phyloP scores from a whole-genome alignment of 2,113 vertebrate genomes.

The Nyctereutes procyonoides region DNA sequence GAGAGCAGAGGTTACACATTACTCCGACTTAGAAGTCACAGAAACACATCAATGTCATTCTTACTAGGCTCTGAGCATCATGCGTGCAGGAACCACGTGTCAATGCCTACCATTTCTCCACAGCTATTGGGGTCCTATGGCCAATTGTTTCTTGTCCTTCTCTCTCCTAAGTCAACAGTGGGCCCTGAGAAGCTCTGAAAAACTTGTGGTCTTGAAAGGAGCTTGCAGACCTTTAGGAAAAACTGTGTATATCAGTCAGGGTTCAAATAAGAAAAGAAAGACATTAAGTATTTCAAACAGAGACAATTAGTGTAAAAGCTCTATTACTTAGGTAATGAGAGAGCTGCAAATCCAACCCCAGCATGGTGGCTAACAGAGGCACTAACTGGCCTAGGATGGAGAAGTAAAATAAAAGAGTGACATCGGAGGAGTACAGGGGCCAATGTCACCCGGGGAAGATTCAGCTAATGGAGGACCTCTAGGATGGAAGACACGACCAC shows the following conservation, averaged over 20 bases:
- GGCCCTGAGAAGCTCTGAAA: background rate
- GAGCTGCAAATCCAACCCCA: background rate
- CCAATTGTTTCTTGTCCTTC: background rate
- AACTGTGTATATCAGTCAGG: background rate
- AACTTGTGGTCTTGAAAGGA: rapidly evolving
- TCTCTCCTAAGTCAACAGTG: background rate
- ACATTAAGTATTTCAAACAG: too few relatives aligned
- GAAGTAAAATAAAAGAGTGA: background rate
- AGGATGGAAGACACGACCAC: rapidly evolving
- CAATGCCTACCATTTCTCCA: background rate
- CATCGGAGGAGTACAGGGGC: background rate
- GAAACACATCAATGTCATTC: background rate
- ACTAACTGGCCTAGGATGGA: rapidly evolving
- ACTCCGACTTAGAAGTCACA: background rate
- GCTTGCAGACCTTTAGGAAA: background rate
- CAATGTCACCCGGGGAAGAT: background rate
- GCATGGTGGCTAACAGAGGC: background rate
- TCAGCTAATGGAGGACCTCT: rapidly evolving
- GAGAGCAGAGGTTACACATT: background rate
- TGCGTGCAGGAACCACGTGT: too few relatives aligned
- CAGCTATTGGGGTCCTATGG: rapidly evolving
- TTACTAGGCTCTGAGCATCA: background rate
- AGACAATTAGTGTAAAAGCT: background rate
- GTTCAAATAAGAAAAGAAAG: background rate
- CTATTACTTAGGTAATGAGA: rapidly evolving